A percentile compares a stretch with the other conserved stretches of the same genome.
phyloP scores from a whole-genome alignment of 2,888 invertebrate genomes.

The Phlogophora meticulosa region DNA sequence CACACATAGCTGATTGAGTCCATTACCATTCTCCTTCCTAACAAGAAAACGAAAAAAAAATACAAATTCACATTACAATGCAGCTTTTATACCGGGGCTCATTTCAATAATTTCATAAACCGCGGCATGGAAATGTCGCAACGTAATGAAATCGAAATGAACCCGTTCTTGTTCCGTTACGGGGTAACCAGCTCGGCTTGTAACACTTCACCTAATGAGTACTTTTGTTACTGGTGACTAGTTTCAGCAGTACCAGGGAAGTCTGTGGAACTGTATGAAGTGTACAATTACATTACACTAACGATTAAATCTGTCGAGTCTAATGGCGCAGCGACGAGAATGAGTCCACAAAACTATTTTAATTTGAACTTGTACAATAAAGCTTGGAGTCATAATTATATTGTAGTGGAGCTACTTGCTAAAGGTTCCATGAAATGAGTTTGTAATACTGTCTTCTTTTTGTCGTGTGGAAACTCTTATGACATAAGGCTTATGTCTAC shows the following conservation, averaged over 20 bases:
- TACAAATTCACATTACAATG: conserved; percentile 53
- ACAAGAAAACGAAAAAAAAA: conserved; percentile 13
- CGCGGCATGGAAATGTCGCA: conserved; percentile 35
- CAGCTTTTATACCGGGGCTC: conserved; percentile 42
- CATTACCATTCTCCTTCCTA: conserved; percentile 31
- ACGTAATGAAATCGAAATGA: conserved; percentile 45
- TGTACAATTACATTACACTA: conserved; percentile 14
- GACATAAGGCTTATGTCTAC: too few species aligned
- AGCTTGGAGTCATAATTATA: conserved; percentile 18
- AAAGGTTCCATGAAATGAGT: neutral
- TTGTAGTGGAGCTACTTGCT: neutral
- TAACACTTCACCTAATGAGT: conserved; percentile 54
- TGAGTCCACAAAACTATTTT: conserved; percentile 22
- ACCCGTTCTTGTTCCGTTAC: conserved; percentile 6
- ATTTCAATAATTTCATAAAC: conserved; percentile 53
- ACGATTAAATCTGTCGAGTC: conserved; percentile 37
- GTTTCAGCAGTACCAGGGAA: conserved; percentile 13
- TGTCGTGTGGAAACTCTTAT: too few species aligned
- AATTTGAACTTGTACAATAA: conserved; percentile 30
- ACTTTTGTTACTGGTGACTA: conserved; percentile 43
- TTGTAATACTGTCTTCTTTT: neutral
- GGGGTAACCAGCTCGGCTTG: conserved; percentile 27
- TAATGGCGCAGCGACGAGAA: conserved; percentile 25
- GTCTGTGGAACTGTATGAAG: conserved; percentile 24
- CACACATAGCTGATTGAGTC: conserved; percentile 22